phyloP scores from a whole-genome alignment of 2,888 invertebrate species.

The Lymantria monacha region DNA sequence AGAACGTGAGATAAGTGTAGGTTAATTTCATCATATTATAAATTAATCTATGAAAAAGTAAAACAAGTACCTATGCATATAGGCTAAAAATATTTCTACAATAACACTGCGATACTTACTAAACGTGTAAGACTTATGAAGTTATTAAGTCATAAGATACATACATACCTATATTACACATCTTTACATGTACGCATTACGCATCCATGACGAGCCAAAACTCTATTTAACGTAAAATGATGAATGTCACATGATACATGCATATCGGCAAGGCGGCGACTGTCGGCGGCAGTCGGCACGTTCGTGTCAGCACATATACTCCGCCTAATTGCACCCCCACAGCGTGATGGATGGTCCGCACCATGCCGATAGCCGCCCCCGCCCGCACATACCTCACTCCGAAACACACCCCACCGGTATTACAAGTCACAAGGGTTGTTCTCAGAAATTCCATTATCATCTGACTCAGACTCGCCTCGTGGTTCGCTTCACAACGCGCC shows the following conservation, averaged over 20 bases:
- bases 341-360: conserved; percentile 71
- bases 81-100: too few species aligned
- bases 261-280: conserved; percentile 18
- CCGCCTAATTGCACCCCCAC: conserved; percentile 63
- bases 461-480: conserved; percentile 46
- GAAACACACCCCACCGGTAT: conserved; percentile 58
- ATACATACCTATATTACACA: not conserved
- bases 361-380: conserved; percentile 37
- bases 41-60: too few species aligned
- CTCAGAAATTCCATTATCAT: conserved; percentile 78
- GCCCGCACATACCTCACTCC: conserved; percentile 40
- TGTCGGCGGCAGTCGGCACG: conserved; percentile 42
- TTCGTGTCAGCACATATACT: conserved; percentile 78
- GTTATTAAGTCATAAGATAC: too few species aligned
- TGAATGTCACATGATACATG: conserved; percentile 20
- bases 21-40: too few species aligned
- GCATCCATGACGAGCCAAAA: not conserved
- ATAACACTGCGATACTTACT: too few species aligned
- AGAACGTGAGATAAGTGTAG: too few species aligned
- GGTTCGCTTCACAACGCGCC: conserved; percentile 53
- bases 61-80: too few species aligned
- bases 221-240: conserved; percentile 17
- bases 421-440: conserved; percentile 74
- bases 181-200: not conserved
- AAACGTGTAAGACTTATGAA: too few species aligned